Evolutionary conservation across 1,140 invertebrate species (phyloP), one percentile per base, ranked within the genome.

Genomic region (Ridgeia piscesae): DNA sequence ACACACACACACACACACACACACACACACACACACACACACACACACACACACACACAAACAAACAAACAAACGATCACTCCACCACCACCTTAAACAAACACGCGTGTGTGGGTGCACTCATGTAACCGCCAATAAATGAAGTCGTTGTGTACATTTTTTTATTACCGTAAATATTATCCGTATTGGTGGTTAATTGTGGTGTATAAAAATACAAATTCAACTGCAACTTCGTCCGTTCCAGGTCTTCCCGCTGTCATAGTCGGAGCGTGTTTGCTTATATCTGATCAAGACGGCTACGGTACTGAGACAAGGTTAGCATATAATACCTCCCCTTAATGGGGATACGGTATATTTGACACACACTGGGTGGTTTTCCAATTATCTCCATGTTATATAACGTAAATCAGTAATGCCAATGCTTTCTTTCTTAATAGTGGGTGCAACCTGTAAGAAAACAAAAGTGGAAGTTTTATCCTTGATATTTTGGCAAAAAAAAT

Each of bases 191-290:
- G 27, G 6, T 17, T 77, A 77, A 14, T 17, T 77, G 11, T 77
- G 11, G 27, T 77, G 58, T 31, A 77, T 77, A 6, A 17, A 0
- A 0, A 0, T 14, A 34, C 31, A 21, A 27, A 17, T n/a, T 90
- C 89, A 21, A 33, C n/a, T n/a, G 89, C 34, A 31, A 33, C 89
- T 14, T 17, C 4, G 2, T 34, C 89, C 34, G 21, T 90, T 92
- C n/a, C 58, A 93, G 92, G 88, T 33, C 34, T 91, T 27, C 93
- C 93, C 34, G 35, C 88, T 21, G 92, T 92, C 89, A 92, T 93
- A 34, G 93, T 93, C 27, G 93, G 34, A 35, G 89, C 92, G 33
- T 50, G 92, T 31, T 33, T 93, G 89, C 92, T 35, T 6, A 88
- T 93, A 33, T 91, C 93, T 33, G 58, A 50, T 27, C 35, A 34